A percentile compares a stretch with the other conserved stretches of the same genome.
These are phyloP conservation scores for Leptinotarsa haldemani DNA, from an alignment of 2,888 invertebrate species.

Conservation along the genomic window DNA sequence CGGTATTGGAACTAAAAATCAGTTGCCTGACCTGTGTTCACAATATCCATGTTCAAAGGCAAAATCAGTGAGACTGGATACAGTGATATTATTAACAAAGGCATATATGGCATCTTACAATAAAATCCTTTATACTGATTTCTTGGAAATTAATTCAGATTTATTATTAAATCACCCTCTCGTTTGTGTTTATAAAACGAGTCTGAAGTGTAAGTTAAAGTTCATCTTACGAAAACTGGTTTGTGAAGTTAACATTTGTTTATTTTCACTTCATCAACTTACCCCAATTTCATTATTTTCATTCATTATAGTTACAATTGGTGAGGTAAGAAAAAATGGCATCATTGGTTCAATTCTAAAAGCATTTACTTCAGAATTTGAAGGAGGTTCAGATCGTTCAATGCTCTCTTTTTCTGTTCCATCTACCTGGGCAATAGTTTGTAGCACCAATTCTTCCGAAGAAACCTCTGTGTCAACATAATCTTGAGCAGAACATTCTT, in stretches of 20 bases:
- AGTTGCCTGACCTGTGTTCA: too few relatives aligned
- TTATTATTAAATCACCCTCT: too few relatives aligned
- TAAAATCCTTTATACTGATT: too few relatives aligned
- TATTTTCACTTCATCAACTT: not conserved
- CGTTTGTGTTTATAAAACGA: too few relatives aligned
- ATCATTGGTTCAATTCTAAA: slow-evolving; percentile 38
- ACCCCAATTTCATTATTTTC: slow-evolving; percentile 41
- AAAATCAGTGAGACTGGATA: too few relatives aligned
- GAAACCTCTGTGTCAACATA: slow-evolving; percentile 14
- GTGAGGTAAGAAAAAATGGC: slow-evolving; percentile 45
- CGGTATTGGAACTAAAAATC: too few relatives aligned
- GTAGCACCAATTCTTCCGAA: not conserved
- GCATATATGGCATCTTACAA: too few relatives aligned
- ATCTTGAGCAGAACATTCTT: slow-evolving; percentile 26
- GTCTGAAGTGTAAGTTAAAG: too few relatives aligned
- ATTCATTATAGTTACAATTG: slow-evolving; percentile 38
- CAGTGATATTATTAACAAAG: too few relatives aligned
- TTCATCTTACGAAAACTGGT: not conserved
- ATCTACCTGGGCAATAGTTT: not conserved
- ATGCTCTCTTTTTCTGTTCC: slow-evolving; percentile 20
- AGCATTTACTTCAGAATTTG: not conserved
- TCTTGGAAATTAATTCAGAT: too few relatives aligned
- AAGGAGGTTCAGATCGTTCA: not conserved
- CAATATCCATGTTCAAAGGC: too few relatives aligned
- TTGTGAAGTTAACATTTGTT: too few relatives aligned